phyloP scores from a whole-genome alignment of 2,113 vertebrate species.

The Gobius niger region DNA sequence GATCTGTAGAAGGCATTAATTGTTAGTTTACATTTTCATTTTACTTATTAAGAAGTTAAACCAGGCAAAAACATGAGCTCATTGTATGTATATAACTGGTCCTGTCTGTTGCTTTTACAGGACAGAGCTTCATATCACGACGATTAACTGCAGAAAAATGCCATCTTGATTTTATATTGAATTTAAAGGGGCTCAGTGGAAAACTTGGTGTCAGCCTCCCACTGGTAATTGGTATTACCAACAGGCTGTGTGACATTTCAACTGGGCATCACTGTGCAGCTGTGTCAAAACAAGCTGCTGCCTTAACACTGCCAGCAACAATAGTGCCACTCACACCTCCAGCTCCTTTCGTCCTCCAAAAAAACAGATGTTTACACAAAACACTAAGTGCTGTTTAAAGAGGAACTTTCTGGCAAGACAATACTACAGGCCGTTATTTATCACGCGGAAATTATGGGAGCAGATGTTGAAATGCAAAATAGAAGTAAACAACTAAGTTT shows the following conservation, averaged over 20 bases:
- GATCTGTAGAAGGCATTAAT: too few species aligned
- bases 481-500: not conserved
- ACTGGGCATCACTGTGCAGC: constrained; percentile 4
- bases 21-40: too few species aligned
- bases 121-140: not conserved
- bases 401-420: not conserved
- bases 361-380: constrained; percentile 5
- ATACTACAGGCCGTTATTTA: not conserved
- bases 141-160: not conserved
- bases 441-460: not conserved
- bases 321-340: constrained; percentile 6
- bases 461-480: not conserved
- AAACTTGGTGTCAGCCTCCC: constrained; percentile 13
- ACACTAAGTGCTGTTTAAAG: constrained; percentile 3
- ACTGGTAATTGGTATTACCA: constrained; percentile 15
- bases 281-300: constrained; percentile 15
- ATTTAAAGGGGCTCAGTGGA: constrained; percentile 12
- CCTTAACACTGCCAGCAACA: constrained; percentile 7
- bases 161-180: constrained; percentile 7
- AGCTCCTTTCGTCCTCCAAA: not conserved
- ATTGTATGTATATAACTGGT: not conserved
- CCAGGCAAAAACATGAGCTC: not conserved
- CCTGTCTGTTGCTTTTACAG: not conserved
- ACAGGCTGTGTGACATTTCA: constrained; percentile 17
- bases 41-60: too few species aligned